Evolutionary conservation across 2,888 invertebrate genomes (phyloP).

Genomic region (Germaria angustata): DNA sequence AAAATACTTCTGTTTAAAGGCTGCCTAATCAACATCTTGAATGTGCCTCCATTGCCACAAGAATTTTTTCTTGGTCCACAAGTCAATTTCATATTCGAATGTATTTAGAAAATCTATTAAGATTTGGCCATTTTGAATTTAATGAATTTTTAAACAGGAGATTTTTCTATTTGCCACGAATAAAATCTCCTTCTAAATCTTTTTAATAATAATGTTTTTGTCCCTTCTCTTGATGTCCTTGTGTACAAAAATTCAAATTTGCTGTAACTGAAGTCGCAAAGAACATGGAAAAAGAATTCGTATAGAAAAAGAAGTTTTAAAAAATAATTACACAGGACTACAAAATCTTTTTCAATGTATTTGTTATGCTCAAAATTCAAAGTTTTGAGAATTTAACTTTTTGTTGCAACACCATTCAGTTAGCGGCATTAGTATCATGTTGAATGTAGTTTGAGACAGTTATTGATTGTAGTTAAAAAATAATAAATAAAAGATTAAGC

Average conservation of each 20-base stretch:
- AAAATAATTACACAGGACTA: neutral
- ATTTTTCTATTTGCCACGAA: neutral
- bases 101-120: conserved; percentile 17
- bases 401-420: too few relatives aligned
- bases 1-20: too few relatives aligned
- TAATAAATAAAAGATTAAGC: too few relatives aligned
- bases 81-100: conserved; percentile 4
- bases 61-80: conserved; percentile 8
- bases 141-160: conserved; percentile 51
- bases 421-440: too few relatives aligned
- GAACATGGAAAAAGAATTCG: neutral
- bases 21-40: too few relatives aligned
- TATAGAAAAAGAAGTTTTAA: neutral
- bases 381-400: too few relatives aligned
- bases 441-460: too few relatives aligned
- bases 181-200: conserved; percentile 12
- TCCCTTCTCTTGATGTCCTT: neutral
- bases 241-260: neutral
- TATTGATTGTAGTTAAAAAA: too few relatives aligned
- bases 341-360: too few relatives aligned
- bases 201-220: neutral
- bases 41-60: neutral
- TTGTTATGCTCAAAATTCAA: too few relatives aligned
- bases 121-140: conserved; percentile 34
- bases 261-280: neutral